Base-by-base conservation (phyloP, 2,888 invertebrate species). In the Myopa testacea region DNA sequence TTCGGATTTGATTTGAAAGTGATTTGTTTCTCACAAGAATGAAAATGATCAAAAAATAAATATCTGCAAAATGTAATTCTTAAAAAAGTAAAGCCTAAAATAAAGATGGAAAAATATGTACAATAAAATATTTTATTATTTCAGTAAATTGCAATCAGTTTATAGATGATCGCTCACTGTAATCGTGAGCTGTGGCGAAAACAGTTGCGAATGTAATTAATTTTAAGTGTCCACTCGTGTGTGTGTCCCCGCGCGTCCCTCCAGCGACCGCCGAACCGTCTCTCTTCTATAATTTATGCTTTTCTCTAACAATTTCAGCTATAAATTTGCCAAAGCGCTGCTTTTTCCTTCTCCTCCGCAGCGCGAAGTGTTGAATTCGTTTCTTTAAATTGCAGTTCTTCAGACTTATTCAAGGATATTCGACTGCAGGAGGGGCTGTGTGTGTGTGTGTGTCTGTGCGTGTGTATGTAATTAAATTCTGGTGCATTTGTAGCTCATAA, bases 311-410 rank as follows among this genome's bases (percentile, higher is more conserved):
- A 45, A 45, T 45, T 60, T 26, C 73, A 34, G 62, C 60, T n/a
- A 73, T 62, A 73, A 73, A 73, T 73, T 62, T 73, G 62, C 62
- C 73, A 73, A 40, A 58, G 45, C 34, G 62, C 26, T 5, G 7
- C 62, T 73, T 60, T 50, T 26, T 26, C 52, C 10, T 40, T 16
- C 16, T 38, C 14, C 34, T 16, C 12, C 72, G 62, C 38, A 38
- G 38, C 34, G 38, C 62, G 26, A 19, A 40, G 60, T 58, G 26
- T 34, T 55, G 19, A 38, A 62, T 73, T 14, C 73, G 45, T 62
- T 73, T 40, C 60, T 73, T n/a, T 19, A 62, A 62, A 73, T 73
- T 73, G 73, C 62, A 73, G 10, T 71, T 73, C 19, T 73, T 73
- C 26, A 38, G 37, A 10, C 70, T 6, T 38, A 45, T n/a, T 37